A percentile compares a stretch with the other conserved stretches of the same genome.
Conservation (phyloP, 2,888 invertebrate genomes). For the Esperia sulphurella region DNA sequence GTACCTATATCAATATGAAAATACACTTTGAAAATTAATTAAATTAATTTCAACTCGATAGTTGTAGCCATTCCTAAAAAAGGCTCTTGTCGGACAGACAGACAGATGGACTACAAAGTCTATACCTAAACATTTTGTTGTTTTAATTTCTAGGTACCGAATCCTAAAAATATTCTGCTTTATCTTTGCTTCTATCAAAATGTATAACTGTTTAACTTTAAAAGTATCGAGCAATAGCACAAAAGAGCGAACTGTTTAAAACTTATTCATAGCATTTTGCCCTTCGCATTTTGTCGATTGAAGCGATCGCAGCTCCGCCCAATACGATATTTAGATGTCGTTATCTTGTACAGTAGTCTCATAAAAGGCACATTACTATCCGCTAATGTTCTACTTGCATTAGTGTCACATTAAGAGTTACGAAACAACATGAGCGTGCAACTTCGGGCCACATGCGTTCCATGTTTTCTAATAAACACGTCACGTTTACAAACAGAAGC, state of each 20-base stretch:
- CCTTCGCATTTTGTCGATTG: slow-evolving; percentile 20
- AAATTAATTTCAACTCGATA: too few relatives aligned
- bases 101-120: too few relatives aligned
- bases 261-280: slow-evolving; percentile 28
- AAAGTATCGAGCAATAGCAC: too few relatives aligned
- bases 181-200: too few relatives aligned
- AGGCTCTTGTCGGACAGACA: too few relatives aligned
- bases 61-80: too few relatives aligned
- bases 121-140: too few relatives aligned
- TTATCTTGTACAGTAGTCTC: slow-evolving; percentile 50
- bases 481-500: background rate
- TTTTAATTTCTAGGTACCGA: too few relatives aligned
- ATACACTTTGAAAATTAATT: too few relatives aligned
- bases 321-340: slow-evolving; percentile 38
- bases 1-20: too few relatives aligned
- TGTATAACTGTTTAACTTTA: too few relatives aligned
- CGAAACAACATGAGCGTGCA: slow-evolving; percentile 44
- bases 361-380: slow-evolving; percentile 66
- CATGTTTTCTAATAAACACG: background rate
- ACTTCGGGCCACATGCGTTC: slow-evolving; percentile 32
- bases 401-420: slow-evolving; percentile 67
- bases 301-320: slow-evolving; percentile 27
- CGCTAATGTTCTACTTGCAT: slow-evolving; percentile 65
- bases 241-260: slow-evolving; percentile 5
- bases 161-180: too few relatives aligned